Percentiles rank a stretch among this genome's conserved stretches.
These are phyloP conservation scores for Cisticola juncidis DNA, from an alignment of 2,113 vertebrate genomes.

Conservation along the genomic window DNA sequence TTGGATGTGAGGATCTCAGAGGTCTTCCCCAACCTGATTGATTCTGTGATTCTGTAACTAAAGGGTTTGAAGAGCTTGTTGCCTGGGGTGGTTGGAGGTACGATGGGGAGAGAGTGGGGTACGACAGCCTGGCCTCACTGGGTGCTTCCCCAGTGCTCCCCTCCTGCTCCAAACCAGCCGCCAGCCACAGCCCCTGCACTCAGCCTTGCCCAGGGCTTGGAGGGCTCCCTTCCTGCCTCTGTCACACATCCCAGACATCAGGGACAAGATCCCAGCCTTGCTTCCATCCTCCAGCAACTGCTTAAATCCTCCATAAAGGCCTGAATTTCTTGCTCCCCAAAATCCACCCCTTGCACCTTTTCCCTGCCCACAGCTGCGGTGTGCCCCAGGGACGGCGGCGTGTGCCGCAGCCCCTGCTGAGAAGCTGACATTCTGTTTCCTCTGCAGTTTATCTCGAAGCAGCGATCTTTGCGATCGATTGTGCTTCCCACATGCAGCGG, in stretches of 20 bases:
- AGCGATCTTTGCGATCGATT: neutral
- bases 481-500: neutral
- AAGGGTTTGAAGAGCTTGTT: neutral
- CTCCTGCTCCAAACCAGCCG: neutral
- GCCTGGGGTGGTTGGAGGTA: neutral
- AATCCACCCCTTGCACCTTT: neutral
- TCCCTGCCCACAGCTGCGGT: neutral
- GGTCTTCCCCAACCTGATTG: neutral
- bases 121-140: rapidly evolving
- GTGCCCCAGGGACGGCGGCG: neutral
- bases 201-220: neutral
- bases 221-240: neutral
- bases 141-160: neutral
- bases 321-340: neutral
- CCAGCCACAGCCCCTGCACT: neutral
- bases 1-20: neutral
- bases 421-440: slow-evolving; percentile 18
- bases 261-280: neutral
- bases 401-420: neutral
- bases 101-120: neutral
- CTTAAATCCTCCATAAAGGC: neutral
- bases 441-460: neutral
- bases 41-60: neutral
- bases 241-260: neutral
- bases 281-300: neutral